Evolutionary conservation across 2,113 vertebrate genomes (phyloP), one percentile per base, ranked within the genome.

Genomic region (Corythoichthys haematopterus): DNA sequence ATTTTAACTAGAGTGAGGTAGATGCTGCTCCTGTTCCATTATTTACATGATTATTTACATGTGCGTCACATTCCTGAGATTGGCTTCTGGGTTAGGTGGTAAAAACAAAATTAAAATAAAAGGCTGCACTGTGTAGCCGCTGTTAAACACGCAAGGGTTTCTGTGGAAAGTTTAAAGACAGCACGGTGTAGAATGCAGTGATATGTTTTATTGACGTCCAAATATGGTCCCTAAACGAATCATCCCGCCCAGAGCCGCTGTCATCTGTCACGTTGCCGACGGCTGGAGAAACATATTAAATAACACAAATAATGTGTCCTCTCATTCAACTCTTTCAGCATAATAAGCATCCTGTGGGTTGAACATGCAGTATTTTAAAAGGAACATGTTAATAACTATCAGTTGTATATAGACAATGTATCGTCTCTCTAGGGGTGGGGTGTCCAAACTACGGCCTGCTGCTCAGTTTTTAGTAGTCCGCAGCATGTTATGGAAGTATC

Each of bases 91-190:
- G 46, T 10, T 36, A 3, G 14, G 13, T 50, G 47, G 47, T 2
- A 13, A 13, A 50, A 14, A 50, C 2, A 14, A 36, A 57, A 57
- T 6, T 35, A 36, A 57, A 14, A 36, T 83, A 86, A 63, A 43
- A 43, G 6, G 40, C 40, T 8, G 9, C 35, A 9, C n/a, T 47
- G 52, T 38, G 65, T 70, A 59, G 72, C 72, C 68, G 57, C 50
- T 65, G 62, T 68, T 76, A 73, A 80, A 80, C 72, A 73, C 36
- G 6, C 37, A 28, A 46, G 28, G 71, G 68, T 78, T 82, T 78
- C 78, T 72, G 70, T 20, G 72, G 76, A 43, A 53, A 64, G 5
- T 71, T 61, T 43, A 16, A 68, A 11, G 72, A 69, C 65, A 79
- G 78, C 52, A 75, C 65, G 75, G 78, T 60, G 64, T 50, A 10